Base-by-base conservation (phyloP, 2,888 invertebrate genomes). In the Perizoma affinitatum region DNA sequence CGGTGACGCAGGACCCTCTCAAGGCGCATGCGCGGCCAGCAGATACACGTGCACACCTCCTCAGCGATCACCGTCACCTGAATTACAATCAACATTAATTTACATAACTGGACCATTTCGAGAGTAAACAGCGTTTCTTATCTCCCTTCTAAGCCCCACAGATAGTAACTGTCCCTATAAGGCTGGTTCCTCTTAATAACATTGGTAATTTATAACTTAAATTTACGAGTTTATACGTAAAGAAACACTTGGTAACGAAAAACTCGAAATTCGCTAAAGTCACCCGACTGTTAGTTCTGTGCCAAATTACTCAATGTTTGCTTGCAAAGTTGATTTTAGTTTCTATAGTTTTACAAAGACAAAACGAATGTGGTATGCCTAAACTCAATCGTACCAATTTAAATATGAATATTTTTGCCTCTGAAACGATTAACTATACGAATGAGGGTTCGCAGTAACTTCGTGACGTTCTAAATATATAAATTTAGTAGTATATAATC, bases 11-110 rank as follows among this genome's bases (percentile, higher is more conserved):
- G 93, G 68, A 96, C 95, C 61, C 96, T 93, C 79, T 96, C 95
- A 59, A 97, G 93, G 72, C 95, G 94, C 93, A 95, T 94, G 74
- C 96, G 93, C 65, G 96, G 94, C 97, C 97, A 97, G 77, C 96
- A 96, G 67, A 97, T 90, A 79, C 96, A 95, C 72, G 95, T 94
- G 87, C 96, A 94, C 71, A 95, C 94, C 80, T 97, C 96, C 79
- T 96, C 96, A 8, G 97, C 97, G 50, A 95, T 94, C 75, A 96
- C 95, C 63, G 95, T 95, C 75, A 96, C 96, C 95, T 95, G 84
- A n/a, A 75, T 51, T 62, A 63, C 52, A 64, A 58, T 52, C 57
- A 51, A 61, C 63, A 62, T 62, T 61, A 35, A 61, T 42, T 56
- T 57, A 57, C 35, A 45, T 57, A 54, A 53, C 52, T 53, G 40